Evolutionary conservation across 2,797 vertebrate genomes (phyloP).

Genomic region (Pampus argenteus): DNA sequence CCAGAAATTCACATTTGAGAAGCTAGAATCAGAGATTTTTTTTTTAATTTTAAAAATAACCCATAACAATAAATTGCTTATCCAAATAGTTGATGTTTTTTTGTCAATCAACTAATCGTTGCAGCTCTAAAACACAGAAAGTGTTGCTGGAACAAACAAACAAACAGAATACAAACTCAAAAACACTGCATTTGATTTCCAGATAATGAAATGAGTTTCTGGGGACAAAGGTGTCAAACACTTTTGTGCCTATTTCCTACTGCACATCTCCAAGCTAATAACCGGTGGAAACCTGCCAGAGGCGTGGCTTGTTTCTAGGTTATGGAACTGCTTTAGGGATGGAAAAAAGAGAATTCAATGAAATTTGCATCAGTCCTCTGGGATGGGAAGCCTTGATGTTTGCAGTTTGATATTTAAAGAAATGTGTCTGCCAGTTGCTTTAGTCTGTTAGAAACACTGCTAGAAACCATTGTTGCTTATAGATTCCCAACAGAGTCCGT

Average conservation of each 20-base stretch:
- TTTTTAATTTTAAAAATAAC: no score
- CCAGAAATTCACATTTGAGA: not conserved
- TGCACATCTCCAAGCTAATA: slow-evolving; percentile 15
- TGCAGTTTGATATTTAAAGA: slow-evolving; percentile 36
- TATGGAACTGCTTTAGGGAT: slow-evolving; percentile 32
- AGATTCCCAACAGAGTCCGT: not conserved
- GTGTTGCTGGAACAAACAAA: not conserved
- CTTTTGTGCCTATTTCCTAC: not conserved
- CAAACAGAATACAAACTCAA: not conserved
- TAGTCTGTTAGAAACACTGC: slow-evolving; percentile 30
- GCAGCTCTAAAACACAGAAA: not conserved
- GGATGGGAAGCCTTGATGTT: slow-evolving; percentile 10
- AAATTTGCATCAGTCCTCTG: slow-evolving; percentile 30
- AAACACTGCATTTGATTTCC: not conserved
- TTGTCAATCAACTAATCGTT: not conserved
- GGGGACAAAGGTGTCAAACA: not conserved
- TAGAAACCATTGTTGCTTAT: slow-evolving; percentile 9
- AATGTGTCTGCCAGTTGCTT: slow-evolving; percentile 21
- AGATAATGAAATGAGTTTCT: not conserved
- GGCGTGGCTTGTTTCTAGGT: slow-evolving; percentile 24
- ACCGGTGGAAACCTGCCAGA: slow-evolving; percentile 4
- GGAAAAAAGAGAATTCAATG: slow-evolving; percentile 16
- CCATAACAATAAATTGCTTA: no score
- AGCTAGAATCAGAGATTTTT: not conserved
- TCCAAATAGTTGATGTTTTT: not conserved